phyloP scores from a whole-genome alignment of 2,888 invertebrate species.

The Philereme transversata region DNA sequence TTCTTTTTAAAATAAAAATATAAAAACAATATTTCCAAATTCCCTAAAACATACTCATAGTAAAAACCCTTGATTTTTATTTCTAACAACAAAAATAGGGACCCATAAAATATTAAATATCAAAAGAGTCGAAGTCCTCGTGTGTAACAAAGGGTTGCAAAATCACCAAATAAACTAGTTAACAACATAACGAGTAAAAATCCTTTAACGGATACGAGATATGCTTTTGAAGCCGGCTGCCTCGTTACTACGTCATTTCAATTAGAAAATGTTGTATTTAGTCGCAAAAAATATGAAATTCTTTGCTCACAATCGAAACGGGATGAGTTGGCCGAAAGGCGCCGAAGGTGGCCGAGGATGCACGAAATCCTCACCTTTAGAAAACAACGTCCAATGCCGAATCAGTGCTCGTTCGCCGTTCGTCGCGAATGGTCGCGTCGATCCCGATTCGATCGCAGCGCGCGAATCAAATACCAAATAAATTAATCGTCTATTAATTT shows the following conservation, averaged over 20 bases:
- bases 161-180: constrained; percentile 8
- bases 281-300: constrained; percentile 69
- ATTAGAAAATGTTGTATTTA: constrained; percentile 51
- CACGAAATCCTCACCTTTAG: constrained; percentile 79
- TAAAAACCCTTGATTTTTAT: too few relatives aligned
- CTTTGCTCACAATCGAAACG: constrained; percentile 74
- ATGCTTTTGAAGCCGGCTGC: constrained; percentile 36
- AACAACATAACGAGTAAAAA: constrained; percentile 9
- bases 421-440: constrained; percentile 57
- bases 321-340: constrained; percentile 68
- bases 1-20: too few relatives aligned
- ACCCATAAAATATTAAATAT: too few relatives aligned
- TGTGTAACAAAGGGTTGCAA: too few relatives aligned
- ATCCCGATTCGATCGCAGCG: constrained; percentile 42
- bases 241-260: constrained; percentile 51
- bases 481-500: constrained; percentile 60
- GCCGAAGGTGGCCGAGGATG: constrained; percentile 66
- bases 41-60: too few relatives aligned
- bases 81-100: too few relatives aligned
- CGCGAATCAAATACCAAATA: constrained; percentile 54
- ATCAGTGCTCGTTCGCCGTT: constrained; percentile 71
- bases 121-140: too few relatives aligned
- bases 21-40: too few relatives aligned
- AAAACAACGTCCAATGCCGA: constrained; percentile 77
- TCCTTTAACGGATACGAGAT: constrained; percentile 19